Evolutionary conservation across 2,797 vertebrate species (phyloP), one percentile per base, ranked within the genome.

Genomic region (Cryptoblepharus egeriae): DNA sequence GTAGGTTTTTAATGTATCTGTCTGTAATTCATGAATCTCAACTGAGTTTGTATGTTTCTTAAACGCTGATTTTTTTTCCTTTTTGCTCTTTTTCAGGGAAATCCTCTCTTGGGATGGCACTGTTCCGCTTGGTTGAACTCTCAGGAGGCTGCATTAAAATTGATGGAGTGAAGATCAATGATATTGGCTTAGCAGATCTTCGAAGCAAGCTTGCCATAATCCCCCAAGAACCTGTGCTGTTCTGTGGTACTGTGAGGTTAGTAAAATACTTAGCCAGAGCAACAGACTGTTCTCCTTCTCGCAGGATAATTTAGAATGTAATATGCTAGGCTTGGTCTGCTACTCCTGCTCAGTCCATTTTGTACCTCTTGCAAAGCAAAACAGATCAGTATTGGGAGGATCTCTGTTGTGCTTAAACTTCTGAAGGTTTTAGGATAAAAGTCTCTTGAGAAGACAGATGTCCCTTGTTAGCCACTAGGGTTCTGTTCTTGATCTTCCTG

Each of bases 151-250:
- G 97, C 89, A 97, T 99, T 91, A 96, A 96, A 94, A 97, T 99
- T 0, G 98, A 98, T 1, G 97, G 97, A 0, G 91, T 98, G 86
- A 96, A 97, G 91, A 98, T 98, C 92, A 97, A 95, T 79, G 96
- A 98, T 81, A 98, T 99, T 2, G 98, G 98, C 80, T 95, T 98
- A 76, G 97, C 97, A 1, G 97, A 98, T 93, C 97, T 99, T 83
- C 97, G 98, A 77, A 98, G 97, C 95, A 98, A 98, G 32, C 96
- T 99, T 65, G 97, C 98, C 71, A 98, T 99, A 92, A 98, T 99
- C 65, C 98, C 97, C n/a, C 98, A 99, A 89, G 98, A 99, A 87
- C 97, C 98, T 0, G 97, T 99, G 86, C 93, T 99, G 8, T 98
- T 98, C 93, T 97, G 97, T 35, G 97, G 98, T 65, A 98, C 97